These are phyloP conservation scores for Hirundichthys speculiger DNA, from an alignment of 2,113 vertebrate genomes.

Conservation along the genomic window DNA sequence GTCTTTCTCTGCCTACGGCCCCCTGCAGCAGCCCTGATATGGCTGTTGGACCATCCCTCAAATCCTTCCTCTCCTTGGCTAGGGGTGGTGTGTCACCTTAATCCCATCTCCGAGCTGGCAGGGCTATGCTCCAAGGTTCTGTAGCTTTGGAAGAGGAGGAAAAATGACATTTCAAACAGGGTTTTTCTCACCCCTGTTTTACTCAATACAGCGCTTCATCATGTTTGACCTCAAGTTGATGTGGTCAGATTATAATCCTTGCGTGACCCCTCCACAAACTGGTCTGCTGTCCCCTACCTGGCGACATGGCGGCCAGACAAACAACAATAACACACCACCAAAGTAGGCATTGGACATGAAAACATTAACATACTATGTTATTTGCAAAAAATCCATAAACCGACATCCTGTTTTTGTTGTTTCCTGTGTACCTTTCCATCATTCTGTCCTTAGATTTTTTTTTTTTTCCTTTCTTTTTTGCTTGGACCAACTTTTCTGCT, in stretches of 20 bases:
- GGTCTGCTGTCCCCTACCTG: conserved; percentile 63
- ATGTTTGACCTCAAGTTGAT: conserved; percentile 54
- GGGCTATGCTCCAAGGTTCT: conserved; percentile 72
- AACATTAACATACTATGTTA: conserved; percentile 50
- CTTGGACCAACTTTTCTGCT: conserved; percentile 81
- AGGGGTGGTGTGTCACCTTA: conserved; percentile 43
- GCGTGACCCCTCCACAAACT: conserved; percentile 51
- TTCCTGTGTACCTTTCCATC: conserved; percentile 32
- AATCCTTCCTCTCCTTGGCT: conserved; percentile 48
- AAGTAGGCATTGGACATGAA: conserved; percentile 66
- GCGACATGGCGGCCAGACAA: conserved; percentile 71
- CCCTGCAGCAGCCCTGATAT: conserved; percentile 32
- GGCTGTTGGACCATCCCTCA: conserved; percentile 64
- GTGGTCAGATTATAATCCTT: conserved; percentile 53
- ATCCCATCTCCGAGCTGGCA: conserved; percentile 66
- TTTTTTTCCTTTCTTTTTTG: conserved; percentile 49
- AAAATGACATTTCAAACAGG: conserved; percentile 63
- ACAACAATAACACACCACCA: conserved; percentile 64
- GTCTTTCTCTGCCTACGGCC: conserved; percentile 52
- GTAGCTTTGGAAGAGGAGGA: conserved; percentile 75
- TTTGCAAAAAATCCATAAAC: conserved; percentile 40
- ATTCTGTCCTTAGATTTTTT: conserved; percentile 2
- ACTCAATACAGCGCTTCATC: conserved; percentile 76
- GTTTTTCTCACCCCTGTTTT: conserved; percentile 45
- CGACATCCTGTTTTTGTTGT: conserved; percentile 43